Evolutionary conservation across 2,113 vertebrate species (phyloP).

Genomic region (Takifugu bimaculatus): DNA sequence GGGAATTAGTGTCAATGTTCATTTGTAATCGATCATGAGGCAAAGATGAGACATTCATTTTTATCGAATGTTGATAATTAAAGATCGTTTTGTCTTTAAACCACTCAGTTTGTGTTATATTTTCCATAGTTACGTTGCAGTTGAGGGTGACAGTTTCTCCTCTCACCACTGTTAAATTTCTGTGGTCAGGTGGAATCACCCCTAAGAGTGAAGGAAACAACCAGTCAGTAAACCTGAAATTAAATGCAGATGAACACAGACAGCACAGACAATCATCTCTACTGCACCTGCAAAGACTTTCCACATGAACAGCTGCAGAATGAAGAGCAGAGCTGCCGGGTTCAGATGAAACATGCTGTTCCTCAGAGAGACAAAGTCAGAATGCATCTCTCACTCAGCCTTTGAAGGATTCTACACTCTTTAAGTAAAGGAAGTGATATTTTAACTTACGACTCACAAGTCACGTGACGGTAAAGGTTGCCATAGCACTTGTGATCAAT

Average conservation of each 20-base stretch:
- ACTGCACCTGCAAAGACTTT: conserved; percentile 29
- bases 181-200: rapidly evolving
- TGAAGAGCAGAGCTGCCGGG: conserved; percentile 23
- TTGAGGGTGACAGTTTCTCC: conserved; percentile 1
- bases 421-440: too few relatives aligned
- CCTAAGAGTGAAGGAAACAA: not conserved
- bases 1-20: not conserved
- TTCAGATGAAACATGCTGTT: conserved; percentile 6
- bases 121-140: not conserved
- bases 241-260: not conserved
- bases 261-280: not conserved
- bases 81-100: not conserved
- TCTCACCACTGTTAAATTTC: not conserved
- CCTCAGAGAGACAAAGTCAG: not conserved
- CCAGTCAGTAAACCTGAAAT: not conserved
- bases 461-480: too few relatives aligned
- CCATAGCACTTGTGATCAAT: too few relatives aligned
- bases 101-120: not conserved
- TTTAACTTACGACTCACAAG: too few relatives aligned
- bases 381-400: not conserved
- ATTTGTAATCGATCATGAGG: conserved; percentile 9
- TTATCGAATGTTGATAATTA: rapidly evolving
- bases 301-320: not conserved
- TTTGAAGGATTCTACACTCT: too few relatives aligned
- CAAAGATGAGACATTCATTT: conserved; percentile 7